Base-by-base conservation (phyloP, 2,888 invertebrate genomes). In the Myopa testacea region DNA sequence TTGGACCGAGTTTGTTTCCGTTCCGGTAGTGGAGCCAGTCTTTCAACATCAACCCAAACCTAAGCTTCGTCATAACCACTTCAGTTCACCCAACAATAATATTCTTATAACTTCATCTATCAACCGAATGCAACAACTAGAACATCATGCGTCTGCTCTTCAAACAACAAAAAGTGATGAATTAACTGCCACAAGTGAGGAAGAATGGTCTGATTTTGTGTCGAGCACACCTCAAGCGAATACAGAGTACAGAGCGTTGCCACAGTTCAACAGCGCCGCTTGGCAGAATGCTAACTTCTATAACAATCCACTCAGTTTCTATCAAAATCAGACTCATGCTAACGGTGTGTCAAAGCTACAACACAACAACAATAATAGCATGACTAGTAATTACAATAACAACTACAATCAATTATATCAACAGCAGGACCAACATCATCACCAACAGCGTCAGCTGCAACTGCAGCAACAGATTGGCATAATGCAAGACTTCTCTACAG, bases 131-230 rank as follows among this genome's bases (percentile, higher is more conserved):
- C 68, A 52, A n/a, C 76, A 69, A 60, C 74, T 26, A 26, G 26
- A 26, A 2, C 26, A 26, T 26, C 26, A 26, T 26, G 26, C 26
- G 1, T 26, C 26, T 26, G 26, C 26, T 26, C 26, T 26, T 2
- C 26, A 65, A 81, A 38, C 81, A 80, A 45, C 71, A 78, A 37
- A 67, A 55, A 55, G 19, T 72, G 6, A 68, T 50, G 69, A 75
- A 45, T 4, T 38, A 26, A 26, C 60, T 37, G 26, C 62, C 37
- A 45, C 76, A 8, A 76, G 82, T 80, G 91, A 91, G 40, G 91
- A 91, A 77, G 91, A 92, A 81, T 92, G 91, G 91, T 90, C 90
- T 4, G 91, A 92, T 82, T 92, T 91, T 85, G 90, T 91, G 6
- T 91, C 91, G n/a, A 90, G 90, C 82, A 87, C 88, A 12, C 88